Percentiles rank a stretch among this genome's conserved stretches.
Conservation (phyloP, 2,797 vertebrate genomes). For the Amniataba percoides region DNA sequence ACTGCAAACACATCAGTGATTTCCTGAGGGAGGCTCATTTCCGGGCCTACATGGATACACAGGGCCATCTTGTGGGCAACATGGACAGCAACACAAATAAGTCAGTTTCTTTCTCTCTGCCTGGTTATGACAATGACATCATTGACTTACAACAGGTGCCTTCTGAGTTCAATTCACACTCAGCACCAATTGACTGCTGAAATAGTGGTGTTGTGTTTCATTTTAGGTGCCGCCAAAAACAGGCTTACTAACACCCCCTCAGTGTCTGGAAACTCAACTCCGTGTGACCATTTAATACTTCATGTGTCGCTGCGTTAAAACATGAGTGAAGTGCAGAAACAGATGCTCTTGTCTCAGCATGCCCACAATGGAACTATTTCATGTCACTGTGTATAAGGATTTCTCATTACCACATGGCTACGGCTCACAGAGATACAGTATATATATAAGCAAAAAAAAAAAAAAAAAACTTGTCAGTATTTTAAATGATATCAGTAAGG, state of each 20-base stretch:
- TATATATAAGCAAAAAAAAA: no score
- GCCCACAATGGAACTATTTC: slow-evolving; percentile 36
- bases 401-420: slow-evolving; percentile 16
- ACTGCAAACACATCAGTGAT: neutral
- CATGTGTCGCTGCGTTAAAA: slow-evolving; percentile 51
- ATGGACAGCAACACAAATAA: slow-evolving; percentile 33
- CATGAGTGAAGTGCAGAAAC: slow-evolving; percentile 59
- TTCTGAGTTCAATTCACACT: slow-evolving; percentile 50
- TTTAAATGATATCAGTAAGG: neutral
- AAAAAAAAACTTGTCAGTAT: neutral
- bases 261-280: slow-evolving; percentile 61
- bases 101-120: neutral
- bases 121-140: slow-evolving; percentile 41
- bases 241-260: slow-evolving; percentile 37
- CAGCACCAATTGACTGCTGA: slow-evolving; percentile 41
- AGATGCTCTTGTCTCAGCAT: slow-evolving; percentile 36
- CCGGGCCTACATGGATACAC: slow-evolving; percentile 45
- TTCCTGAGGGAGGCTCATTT: slow-evolving; percentile 2
- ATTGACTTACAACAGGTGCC: slow-evolving; percentile 59
- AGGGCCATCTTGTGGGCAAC: slow-evolving; percentile 82
- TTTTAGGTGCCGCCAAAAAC: slow-evolving; percentile 46
- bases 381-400: slow-evolving; percentile 11
- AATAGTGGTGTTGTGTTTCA: slow-evolving; percentile 57
- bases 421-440: neutral
- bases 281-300: slow-evolving; percentile 67